Base-by-base conservation (phyloP, 2,797 vertebrate genomes). In the Microhierax caerulescens region DNA sequence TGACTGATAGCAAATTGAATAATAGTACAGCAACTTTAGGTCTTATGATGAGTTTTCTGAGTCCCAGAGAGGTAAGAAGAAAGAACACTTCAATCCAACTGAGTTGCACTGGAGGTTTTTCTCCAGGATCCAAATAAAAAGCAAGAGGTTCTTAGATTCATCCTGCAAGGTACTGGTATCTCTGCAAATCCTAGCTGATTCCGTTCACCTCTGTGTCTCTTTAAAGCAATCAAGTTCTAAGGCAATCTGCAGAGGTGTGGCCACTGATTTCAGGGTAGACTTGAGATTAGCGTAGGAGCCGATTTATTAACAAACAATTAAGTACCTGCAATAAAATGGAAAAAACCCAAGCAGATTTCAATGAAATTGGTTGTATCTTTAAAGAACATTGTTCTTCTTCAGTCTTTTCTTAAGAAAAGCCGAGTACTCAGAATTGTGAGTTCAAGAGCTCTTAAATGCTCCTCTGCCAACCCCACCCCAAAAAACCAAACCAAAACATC, bases 381-480 rank as follows among this genome's bases (percentile, higher is more conserved):
- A 75, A 19, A 74, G 27, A 80, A 56, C 3, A 24, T 37, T 43
- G 3, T 5, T 69, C 8, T 10, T 72, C 24, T 79, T 87, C 10
- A 50, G 24, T 39, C 5, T 59, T 72, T 68, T 27, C 25, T 51
- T 48, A 74, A 78, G 63, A n/a, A 72, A 37, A 86, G 3, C 1
- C 13, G 13, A 11, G 5, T 41, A 88, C 5, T 63, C n/a, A 43
- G 16, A 54, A 50, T n/a, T n/a, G 8, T 2, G 3, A 61, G 19
- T 37, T 48, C 25, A 85, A 84, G 69, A 75, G 14, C 18, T 63
- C 21, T 36, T 47, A 64, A 28, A 43, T 19, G 30, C 4, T 36
- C 7, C 20, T 48, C 36, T 61, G 12, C 10, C 22, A 41, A 19
- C 2, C 7, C 8, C 5, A 2, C 1, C 2, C 3, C 2, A 39